phyloP scores from a whole-genome alignment of 2,113 vertebrate genomes.

The Sialia sialis region DNA sequence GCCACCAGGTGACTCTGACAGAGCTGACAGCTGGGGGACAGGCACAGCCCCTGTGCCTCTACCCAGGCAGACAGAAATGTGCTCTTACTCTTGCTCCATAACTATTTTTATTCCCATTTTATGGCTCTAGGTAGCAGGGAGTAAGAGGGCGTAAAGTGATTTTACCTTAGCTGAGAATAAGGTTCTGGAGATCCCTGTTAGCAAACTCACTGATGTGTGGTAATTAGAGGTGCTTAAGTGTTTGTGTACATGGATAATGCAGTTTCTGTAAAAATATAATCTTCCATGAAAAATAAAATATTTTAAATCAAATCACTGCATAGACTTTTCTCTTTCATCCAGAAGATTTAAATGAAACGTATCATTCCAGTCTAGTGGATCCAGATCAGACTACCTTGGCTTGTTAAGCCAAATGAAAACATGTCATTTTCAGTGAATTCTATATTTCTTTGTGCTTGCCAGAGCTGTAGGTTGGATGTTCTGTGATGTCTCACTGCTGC shows the following conservation, averaged over 20 bases:
- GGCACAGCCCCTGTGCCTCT: background rate
- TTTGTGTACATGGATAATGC: background rate
- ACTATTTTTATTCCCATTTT: background rate
- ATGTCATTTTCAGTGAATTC: background rate
- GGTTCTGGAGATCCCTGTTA: background rate
- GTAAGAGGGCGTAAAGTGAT: background rate
- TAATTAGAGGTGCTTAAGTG: conserved; percentile 4
- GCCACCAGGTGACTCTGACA: background rate
- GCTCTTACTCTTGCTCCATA: background rate
- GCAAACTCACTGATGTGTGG: background rate
- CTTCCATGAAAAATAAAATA: background rate
- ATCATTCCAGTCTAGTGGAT: background rate
- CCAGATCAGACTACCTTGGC: background rate
- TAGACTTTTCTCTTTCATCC: background rate
- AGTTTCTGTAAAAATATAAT: background rate
- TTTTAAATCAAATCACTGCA: background rate
- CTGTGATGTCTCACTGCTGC: background rate
- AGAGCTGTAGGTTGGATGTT: background rate
- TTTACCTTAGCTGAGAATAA: background rate
- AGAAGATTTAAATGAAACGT: background rate
- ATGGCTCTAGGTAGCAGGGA: background rate
- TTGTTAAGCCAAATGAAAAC: background rate
- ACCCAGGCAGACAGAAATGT: background rate
- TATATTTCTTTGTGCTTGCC: background rate
- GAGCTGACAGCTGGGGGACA: background rate